These are phyloP conservation scores for Habropoda laboriosa DNA, from an alignment of 1,140 invertebrate species.

Conservation along the genomic window DNA sequence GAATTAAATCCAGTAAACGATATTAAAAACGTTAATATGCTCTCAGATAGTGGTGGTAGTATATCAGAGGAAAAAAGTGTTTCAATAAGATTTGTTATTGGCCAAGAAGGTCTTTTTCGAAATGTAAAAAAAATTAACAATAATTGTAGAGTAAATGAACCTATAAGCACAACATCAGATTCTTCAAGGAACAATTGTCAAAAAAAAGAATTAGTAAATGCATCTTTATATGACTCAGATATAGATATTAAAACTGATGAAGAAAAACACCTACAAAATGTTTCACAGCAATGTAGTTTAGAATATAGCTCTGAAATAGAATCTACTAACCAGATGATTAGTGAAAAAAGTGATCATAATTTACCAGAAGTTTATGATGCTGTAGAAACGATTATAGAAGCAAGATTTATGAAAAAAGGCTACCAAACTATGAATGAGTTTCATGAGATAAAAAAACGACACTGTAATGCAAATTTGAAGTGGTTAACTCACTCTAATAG, in stretches of 20 bases:
- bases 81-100: constrained; percentile 75
- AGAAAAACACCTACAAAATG: constrained; percentile 81
- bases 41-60: constrained; percentile 84
- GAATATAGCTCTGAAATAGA: constrained; percentile 90
- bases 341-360: constrained; percentile 77
- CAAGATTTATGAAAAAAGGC: constrained; percentile 23
- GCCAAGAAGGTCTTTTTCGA: constrained; percentile 71
- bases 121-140: constrained; percentile 72
- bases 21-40: constrained; percentile 84
- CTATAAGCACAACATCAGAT: constrained; percentile 43
- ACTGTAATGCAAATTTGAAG: constrained; percentile 34
- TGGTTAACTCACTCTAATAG: constrained; percentile 72
- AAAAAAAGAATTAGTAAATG: constrained; percentile 18
- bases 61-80: constrained; percentile 77
- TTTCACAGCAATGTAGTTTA: constrained; percentile 83
- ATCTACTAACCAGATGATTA: constrained; percentile 84
- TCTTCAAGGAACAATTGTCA: constrained; percentile 26
- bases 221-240: constrained; percentile 73
- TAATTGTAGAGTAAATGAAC: constrained; percentile 66
- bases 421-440: constrained; percentile 58
- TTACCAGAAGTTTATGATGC: constrained; percentile 76
- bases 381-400: constrained; percentile 30
- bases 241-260: constrained; percentile 80
- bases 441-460: constrained; percentile 32
- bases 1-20: constrained; percentile 83